Evolutionary conservation across 2,888 invertebrate genomes (phyloP).

Genomic region (Tineola bisselliella): DNA sequence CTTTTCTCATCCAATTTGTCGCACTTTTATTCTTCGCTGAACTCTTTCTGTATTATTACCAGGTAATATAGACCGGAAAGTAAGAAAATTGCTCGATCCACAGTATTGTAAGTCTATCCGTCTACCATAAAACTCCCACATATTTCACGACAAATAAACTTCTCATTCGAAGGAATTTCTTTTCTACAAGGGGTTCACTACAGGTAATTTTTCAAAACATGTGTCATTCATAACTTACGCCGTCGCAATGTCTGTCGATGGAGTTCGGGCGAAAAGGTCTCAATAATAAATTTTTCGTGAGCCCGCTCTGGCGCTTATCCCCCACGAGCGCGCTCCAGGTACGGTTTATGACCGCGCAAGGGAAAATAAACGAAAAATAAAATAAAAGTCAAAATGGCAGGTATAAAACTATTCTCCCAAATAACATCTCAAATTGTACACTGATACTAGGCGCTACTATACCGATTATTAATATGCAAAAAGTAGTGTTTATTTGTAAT

Average conservation of each 20-base stretch:
- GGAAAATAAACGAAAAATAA: constrained; percentile 68
- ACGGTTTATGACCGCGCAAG: constrained; percentile 65
- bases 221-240: constrained; percentile 68
- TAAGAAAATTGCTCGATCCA: constrained; percentile 57
- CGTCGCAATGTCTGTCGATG: constrained; percentile 68
- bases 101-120: constrained; percentile 55
- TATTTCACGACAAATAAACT: constrained; percentile 67
- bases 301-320: constrained; percentile 52
- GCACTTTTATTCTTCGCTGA: constrained; percentile 47
- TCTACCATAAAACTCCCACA: constrained; percentile 63
- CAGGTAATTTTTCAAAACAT: constrained; percentile 69
- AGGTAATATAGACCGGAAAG: constrained; percentile 42
- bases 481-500: background rate
- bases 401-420: constrained; percentile 61
- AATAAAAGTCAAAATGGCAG: constrained; percentile 66
- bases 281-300: constrained; percentile 67
- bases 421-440: background rate
- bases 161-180: constrained; percentile 48
- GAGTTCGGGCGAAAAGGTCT: constrained; percentile 63
- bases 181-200: background rate
- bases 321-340: constrained; percentile 59
- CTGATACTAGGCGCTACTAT: background rate
- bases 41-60: constrained; percentile 50
- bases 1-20: constrained; percentile 59
- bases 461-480: too few species aligned